phyloP scores from a whole-genome alignment of 2,797 vertebrate species.

The Ara ararauna region DNA sequence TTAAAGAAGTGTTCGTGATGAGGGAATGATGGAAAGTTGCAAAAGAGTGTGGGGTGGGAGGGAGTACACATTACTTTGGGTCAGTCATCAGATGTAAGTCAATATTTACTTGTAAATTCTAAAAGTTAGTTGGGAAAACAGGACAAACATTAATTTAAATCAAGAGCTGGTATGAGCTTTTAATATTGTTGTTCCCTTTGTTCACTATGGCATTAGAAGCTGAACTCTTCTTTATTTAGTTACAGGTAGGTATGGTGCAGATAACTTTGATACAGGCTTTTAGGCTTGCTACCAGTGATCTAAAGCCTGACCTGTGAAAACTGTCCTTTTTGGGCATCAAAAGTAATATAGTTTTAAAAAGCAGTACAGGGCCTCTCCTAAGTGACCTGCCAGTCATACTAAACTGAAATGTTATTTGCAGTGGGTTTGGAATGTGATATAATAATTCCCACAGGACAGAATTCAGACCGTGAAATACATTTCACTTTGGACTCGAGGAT shows the following conservation, averaged over 20 bases:
- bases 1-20: not conserved
- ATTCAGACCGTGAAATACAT: conserved; percentile 30
- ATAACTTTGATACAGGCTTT: conserved; percentile 49
- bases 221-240: conserved; percentile 58
- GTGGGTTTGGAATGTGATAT: conserved; percentile 34
- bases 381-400: conserved; percentile 50
- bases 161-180: not conserved
- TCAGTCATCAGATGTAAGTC: not conserved
- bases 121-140: conserved; percentile 47
- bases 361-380: not conserved
- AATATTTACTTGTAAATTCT: conserved; percentile 19
- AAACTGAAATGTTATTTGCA: conserved; percentile 52
- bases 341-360: conserved; percentile 47
- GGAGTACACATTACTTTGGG: not conserved
- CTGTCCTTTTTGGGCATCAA: conserved; percentile 14
- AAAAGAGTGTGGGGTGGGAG: not conserved
- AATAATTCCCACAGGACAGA: conserved; percentile 28
- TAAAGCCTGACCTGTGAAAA: conserved; percentile 46
- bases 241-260: not conserved
- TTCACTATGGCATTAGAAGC: conserved; percentile 10
- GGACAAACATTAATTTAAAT: conserved; percentile 46
- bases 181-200: conserved; percentile 51
- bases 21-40: not conserved
- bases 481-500: not conserved
- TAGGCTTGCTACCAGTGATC: not conserved